Evolutionary conservation across 2,888 invertebrate species (phyloP), one percentile per base, ranked within the genome.

Genomic region (Altica lythri): DNA sequence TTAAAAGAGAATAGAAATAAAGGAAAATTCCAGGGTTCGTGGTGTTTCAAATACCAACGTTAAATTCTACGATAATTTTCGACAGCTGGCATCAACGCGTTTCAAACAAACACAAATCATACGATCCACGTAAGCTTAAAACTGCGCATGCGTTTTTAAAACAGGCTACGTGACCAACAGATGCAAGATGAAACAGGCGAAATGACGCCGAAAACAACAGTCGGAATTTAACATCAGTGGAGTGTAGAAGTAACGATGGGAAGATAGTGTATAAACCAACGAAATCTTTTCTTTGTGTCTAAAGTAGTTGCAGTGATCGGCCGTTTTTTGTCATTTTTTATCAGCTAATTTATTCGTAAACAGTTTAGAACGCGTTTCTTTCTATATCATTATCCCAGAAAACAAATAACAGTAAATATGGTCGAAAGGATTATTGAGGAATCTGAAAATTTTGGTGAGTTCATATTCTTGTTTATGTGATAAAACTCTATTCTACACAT

Each of bases 361-460:
- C n/a, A n/a, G n/a, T n/a, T n/a, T n/a, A n/a, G n/a, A n/a, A 18
- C 10, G 19, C 14, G 4, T 10, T 12, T 10, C 38, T n/a, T 38
- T n/a, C 14, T 14, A 14, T 35, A 17, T 9, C 8, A 19, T 14
- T n/a, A n/a, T n/a, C n/a, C n/a, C n/a, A n/a, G n/a, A n/a, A n/a
- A n/a, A n/a, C n/a, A n/a, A n/a, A n/a, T n/a, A n/a, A n/a, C n/a
- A n/a, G 18, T 10, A 62, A 66, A 64, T 54, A 85, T 86, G 86
- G 86, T 86, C 66, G 85, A 86, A 76, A 81, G 83, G 72, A 85
- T 85, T 71, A 73, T 83, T 64, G 86, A 86, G 74, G 82, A 85
- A 77, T 77, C 78, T 60, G 81, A 82, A 71, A 81, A 79, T 69
- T 80, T 78, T 65, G 78, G 76, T 75, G 68, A 62, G 72, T 74